phyloP scores from a whole-genome alignment of 2,888 invertebrate genomes.

The Ochropleura plecta region DNA sequence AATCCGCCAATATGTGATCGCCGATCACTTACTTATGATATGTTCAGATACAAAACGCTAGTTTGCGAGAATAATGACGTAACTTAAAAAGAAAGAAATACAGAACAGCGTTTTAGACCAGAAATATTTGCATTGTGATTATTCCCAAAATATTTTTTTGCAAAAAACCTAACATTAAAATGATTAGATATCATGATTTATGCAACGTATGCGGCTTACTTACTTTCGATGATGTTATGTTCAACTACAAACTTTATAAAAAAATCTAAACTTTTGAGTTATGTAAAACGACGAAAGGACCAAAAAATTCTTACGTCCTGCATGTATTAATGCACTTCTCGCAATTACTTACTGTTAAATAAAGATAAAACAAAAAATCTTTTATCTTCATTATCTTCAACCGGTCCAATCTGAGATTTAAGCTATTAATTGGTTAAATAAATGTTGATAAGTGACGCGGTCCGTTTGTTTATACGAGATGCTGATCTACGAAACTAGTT shows the following conservation, averaged over 20 bases:
- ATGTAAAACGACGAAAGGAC: background rate
- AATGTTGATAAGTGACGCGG: slow-evolving; percentile 52
- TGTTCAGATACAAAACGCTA: background rate
- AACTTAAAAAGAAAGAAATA: no score
- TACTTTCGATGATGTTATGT: no score
- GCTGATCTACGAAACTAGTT: slow-evolving; percentile 54
- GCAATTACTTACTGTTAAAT: slow-evolving; percentile 11
- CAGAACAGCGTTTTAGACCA: no score
- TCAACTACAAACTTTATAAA: no score
- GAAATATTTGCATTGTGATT: no score
- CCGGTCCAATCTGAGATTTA: slow-evolving; percentile 19
- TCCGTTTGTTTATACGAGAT: slow-evolving; percentile 49
- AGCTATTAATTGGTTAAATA: slow-evolving; percentile 32
- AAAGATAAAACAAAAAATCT: background rate
- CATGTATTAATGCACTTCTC: slow-evolving; percentile 1
- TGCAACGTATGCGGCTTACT: no score
- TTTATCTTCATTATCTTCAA: no score
- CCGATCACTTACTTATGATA: background rate
- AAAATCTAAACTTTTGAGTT: no score
- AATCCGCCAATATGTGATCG: background rate
- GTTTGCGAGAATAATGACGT: no score
- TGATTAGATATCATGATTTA: no score
- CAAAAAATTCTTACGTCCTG: background rate
- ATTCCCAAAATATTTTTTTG: no score
- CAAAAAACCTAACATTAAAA: no score